A percentile compares a stretch with the other conserved stretches of the same genome.
These are phyloP conservation scores for Hydractinia symbiolongicarpus DNA, from an alignment of 30 jellyfish, hydroid and myxozoan species.

Conservation along the genomic window DNA sequence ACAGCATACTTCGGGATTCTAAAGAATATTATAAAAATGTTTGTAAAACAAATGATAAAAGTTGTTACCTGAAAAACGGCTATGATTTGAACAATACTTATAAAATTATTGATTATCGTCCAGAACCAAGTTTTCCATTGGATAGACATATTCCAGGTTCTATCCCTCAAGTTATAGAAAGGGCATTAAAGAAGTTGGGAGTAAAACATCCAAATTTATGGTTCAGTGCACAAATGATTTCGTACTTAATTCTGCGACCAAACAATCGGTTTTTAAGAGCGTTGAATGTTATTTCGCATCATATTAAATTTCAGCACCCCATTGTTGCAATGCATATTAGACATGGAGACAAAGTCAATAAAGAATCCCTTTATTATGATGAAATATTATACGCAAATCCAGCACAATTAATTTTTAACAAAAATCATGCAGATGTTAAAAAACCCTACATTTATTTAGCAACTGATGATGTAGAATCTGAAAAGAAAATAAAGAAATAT, in stretches of 20 bases:
- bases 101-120: neutral
- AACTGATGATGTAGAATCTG: slow-evolving; percentile 3
- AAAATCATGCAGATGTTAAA: neutral
- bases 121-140: neutral
- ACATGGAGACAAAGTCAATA: slow-evolving; percentile 30
- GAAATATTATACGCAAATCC: neutral
- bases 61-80: neutral
- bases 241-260: neutral
- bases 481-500: neutral
- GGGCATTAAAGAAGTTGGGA: neutral
- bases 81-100: neutral
- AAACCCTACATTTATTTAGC: neutral
- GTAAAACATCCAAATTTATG: neutral
- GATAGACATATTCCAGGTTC: slow-evolving; percentile 14
- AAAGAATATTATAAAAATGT: neutral
- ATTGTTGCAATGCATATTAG: slow-evolving; percentile 30
- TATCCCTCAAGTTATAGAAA: neutral
- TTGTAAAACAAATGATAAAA: neutral
- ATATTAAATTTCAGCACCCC: neutral
- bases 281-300: no score
- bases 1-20: neutral
- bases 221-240: slow-evolving; percentile 1
- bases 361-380: neutral
- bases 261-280: neutral
- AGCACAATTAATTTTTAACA: neutral